Evolutionary conservation across 2,888 invertebrate genomes (phyloP).

Genomic region (Parnassius smintheus): DNA sequence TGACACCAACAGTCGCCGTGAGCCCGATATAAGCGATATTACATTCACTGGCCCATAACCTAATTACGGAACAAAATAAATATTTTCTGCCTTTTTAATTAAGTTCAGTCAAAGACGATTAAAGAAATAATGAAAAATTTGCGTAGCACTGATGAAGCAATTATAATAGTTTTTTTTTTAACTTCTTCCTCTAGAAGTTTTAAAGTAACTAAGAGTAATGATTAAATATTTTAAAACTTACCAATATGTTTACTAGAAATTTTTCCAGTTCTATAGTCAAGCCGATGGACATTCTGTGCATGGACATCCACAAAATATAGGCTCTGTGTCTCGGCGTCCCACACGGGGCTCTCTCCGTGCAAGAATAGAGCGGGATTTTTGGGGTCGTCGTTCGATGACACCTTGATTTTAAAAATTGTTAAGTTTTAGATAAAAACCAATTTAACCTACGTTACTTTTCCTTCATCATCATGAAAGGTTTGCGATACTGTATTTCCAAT

Average conservation of each 20-base stretch:
- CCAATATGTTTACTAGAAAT: slow-evolving; percentile 60
- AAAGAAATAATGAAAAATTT: too few species aligned
- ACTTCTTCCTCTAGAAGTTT: too few species aligned
- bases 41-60: slow-evolving; percentile 76
- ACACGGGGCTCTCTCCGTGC: slow-evolving; percentile 77
- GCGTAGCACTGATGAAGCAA: too few species aligned
- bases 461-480: too few species aligned
- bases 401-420: slow-evolving; percentile 38
- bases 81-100: too few species aligned
- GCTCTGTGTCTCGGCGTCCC: slow-evolving; percentile 73
- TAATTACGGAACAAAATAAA: slow-evolving; percentile 32
- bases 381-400: slow-evolving; percentile 50
- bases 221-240: slow-evolving; percentile 33
- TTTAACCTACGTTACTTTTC: neutral
- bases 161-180: too few species aligned
- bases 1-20: slow-evolving; percentile 64
- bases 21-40: slow-evolving; percentile 62
- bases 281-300: slow-evolving; percentile 70
- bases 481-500: too few species aligned
- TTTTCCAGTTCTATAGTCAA: slow-evolving; percentile 63
- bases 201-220: too few species aligned
- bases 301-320: slow-evolving; percentile 82
- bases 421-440: neutral
- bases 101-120: too few species aligned
- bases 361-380: slow-evolving; percentile 51